phyloP scores from a whole-genome alignment of 2,888 invertebrate species.

The Amphipyra tragopoginis region DNA sequence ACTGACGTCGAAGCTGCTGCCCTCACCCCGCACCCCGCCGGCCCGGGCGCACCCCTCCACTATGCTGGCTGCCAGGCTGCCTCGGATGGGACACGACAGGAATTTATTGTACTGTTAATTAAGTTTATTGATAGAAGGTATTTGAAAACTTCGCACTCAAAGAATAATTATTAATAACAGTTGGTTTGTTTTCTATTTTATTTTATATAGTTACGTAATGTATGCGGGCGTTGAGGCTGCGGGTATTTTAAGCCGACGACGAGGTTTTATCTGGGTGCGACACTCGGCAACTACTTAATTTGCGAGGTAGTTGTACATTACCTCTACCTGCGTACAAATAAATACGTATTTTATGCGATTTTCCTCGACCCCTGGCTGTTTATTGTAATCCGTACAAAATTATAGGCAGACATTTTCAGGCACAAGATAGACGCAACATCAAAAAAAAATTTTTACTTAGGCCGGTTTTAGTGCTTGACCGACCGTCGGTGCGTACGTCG shows the following conservation, averaged over 20 bases:
- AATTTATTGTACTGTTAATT: slow-evolving; percentile 63
- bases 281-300: slow-evolving; percentile 47
- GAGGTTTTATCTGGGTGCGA: slow-evolving; percentile 37
- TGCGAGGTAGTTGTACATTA: slow-evolving; percentile 41
- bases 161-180: slow-evolving; percentile 44
- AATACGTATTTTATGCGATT: slow-evolving; percentile 29
- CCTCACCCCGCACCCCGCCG: slow-evolving; percentile 52
- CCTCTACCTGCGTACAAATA: slow-evolving; percentile 17
- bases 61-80: slow-evolving; percentile 47
- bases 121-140: slow-evolving; percentile 59
- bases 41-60: slow-evolving; percentile 50
- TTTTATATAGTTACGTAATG: slow-evolving; percentile 29
- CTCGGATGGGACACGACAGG: slow-evolving; percentile 50
- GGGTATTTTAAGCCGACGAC: slow-evolving; percentile 26
- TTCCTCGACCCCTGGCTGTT: background rate
- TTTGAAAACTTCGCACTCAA: slow-evolving; percentile 43
- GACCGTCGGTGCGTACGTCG: too few relatives aligned
- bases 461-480: too few relatives aligned
- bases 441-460: too few relatives aligned
- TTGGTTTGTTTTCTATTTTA: slow-evolving; percentile 8
- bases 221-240: slow-evolving; percentile 4
- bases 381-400: background rate
- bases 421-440: too few relatives aligned
- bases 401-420: too few relatives aligned
- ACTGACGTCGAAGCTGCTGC: slow-evolving; percentile 72